Percentiles rank a stretch among this genome's conserved stretches.
phyloP scores from a whole-genome alignment of 2,888 invertebrate genomes.

The Polydrusus cervinus region DNA sequence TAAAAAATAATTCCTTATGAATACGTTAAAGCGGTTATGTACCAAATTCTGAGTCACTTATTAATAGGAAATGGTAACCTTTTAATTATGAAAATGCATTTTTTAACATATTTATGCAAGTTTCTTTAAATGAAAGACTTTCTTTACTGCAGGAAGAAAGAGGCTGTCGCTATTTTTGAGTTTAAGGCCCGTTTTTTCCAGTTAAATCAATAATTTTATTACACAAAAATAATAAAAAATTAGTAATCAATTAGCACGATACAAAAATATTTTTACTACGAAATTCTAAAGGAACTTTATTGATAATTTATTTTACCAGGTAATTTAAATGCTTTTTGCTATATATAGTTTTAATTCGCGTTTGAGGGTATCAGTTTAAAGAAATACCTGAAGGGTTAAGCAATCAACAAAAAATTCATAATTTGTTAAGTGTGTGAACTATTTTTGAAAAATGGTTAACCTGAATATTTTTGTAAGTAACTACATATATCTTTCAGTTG shows the following conservation, averaged over 20 bases:
- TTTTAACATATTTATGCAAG: not conserved
- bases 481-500: not conserved
- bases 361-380: conserved; percentile 1
- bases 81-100: conserved; percentile 3
- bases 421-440: too few species aligned
- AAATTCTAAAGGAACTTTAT: not conserved
- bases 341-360: not conserved
- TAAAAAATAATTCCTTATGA: not conserved
- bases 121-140: not conserved
- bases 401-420: too few species aligned
- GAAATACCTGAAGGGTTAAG: not conserved
- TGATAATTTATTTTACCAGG: too few species aligned
- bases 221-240: not conserved
- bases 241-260: not conserved
- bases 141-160: not conserved
- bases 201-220: not conserved
- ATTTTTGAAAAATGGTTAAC: not conserved
- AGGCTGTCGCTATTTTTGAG: not conserved
- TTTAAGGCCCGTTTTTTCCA: not conserved
- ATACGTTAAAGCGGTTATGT: not conserved
- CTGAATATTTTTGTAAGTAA: not conserved
- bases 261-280: conserved; percentile 3
- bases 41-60: not conserved
- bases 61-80: not conserved
- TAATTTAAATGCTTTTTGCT: not conserved